These are phyloP conservation scores for Hylaeus volcanicus DNA, from an alignment of 1,140 invertebrate species.

Conservation along the genomic window DNA sequence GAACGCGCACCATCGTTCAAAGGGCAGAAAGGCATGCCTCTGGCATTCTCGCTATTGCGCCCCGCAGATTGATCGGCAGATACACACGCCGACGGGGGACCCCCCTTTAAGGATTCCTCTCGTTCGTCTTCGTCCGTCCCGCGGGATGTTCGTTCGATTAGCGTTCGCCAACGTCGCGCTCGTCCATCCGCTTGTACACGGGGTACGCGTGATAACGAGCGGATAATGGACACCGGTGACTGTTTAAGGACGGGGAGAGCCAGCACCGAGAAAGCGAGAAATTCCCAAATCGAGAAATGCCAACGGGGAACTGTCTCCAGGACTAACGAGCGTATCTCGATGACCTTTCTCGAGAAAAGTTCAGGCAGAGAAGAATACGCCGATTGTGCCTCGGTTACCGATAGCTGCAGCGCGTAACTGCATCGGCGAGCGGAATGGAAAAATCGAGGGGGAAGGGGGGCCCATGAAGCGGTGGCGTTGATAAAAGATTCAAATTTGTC, in stretches of 20 bases:
- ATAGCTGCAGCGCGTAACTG: neutral
- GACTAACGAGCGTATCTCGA: conserved; percentile 23
- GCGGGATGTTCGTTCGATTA: conserved; percentile 19
- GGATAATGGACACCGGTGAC: conserved; percentile 22
- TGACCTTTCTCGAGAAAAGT: conserved; percentile 34
- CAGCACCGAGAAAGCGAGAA: conserved; percentile 35
- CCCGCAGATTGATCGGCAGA: conserved; percentile 34
- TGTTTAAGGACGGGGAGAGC: conserved; percentile 25
- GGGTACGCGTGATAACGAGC: conserved; percentile 28
- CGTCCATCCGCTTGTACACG: neutral
- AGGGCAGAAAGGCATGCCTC: neutral
- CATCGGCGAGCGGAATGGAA: no score
- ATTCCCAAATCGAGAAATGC: conserved; percentile 49
- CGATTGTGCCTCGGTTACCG: conserved; percentile 21
- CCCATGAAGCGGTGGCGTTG: no score
- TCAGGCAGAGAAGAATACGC: conserved; percentile 29
- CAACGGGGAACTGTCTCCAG: conserved; percentile 13
- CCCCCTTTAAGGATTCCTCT: conserved; percentile 11
- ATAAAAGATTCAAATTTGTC: no score
- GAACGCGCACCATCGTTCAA: neutral
- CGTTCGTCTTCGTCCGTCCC: conserved; percentile 19
- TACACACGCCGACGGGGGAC: neutral
- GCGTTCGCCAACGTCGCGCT: conserved; percentile 5
- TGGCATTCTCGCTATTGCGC: neutral
- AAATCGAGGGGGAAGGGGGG: no score